A percentile compares a stretch with the other conserved stretches of the same genome.
phyloP scores from a whole-genome alignment of 2,113 vertebrate genomes.

The Osmerus mordax region DNA sequence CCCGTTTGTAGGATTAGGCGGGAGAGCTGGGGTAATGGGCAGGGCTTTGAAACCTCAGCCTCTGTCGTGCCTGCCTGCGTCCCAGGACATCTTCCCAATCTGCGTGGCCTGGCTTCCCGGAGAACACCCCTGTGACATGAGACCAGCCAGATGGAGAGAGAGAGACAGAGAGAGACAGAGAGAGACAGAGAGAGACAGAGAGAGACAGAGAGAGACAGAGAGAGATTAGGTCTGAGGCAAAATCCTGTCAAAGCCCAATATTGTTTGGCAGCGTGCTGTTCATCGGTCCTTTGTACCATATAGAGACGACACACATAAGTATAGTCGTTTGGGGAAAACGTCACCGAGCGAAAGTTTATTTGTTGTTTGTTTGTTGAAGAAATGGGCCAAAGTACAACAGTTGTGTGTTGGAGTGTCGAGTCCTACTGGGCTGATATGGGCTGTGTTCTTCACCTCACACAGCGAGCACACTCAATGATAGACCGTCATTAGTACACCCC shows the following conservation, averaged over 20 bases:
- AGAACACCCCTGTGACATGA: background rate
- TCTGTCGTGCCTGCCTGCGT: conserved; percentile 11
- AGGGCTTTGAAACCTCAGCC: conserved; percentile 8
- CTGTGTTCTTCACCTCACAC: conserved; percentile 22
- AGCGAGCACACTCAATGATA: conserved; percentile 21
- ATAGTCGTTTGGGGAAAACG: no score
- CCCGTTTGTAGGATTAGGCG: conserved; percentile 35
- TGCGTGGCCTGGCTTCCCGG: background rate
- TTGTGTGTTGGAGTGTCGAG: background rate
- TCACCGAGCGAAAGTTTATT: no score
- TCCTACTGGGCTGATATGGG: background rate
- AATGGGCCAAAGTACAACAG: no score
- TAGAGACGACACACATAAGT: no score
- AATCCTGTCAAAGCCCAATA: no score
- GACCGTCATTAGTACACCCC: conserved; percentile 35
- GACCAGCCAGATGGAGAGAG: background rate
- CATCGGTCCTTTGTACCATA: no score
- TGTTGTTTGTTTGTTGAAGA: no score
- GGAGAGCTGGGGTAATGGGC: conserved; percentile 20
- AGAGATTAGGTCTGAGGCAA: background rate
- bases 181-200: background rate
- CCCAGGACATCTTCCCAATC: background rate
- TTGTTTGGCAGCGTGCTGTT: no score
- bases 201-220: background rate
- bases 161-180: background rate